Evolutionary conservation across 2,888 invertebrate species (phyloP), one percentile per base, ranked within the genome.

Genomic region (Deilephila porcellus): DNA sequence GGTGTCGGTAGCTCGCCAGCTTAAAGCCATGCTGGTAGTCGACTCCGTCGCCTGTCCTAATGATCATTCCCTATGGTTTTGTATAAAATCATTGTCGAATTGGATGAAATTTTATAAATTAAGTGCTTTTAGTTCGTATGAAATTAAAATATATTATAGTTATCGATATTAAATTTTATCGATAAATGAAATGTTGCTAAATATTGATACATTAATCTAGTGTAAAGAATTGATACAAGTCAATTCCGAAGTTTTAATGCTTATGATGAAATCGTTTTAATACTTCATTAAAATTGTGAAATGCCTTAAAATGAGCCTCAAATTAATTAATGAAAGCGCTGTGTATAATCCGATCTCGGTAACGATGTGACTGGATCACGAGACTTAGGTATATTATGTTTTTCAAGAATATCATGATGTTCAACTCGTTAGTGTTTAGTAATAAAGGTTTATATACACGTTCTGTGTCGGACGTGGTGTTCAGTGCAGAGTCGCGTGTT

Each of bases 51-150:
- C 45, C 45, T 45, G 19, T 11, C 25, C 20, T n/a, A 17, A 60
- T 29, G 17, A 67, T 67, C 67, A 67, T 67, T 67, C 67, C 64
- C 67, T 52, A 45, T 67, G 67, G 25, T 67, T 67, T 67, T 67
- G 67, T 67, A 67, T 25, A 67, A 67, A 67, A 67, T 67, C 67
- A 29, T 52, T 67, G 67, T 67, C 67, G 67, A 67, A 67, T 67
- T 67, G 20, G 67, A 67, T 67, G 67, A 67, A 67, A 67, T 67
- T 67, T 20, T 52, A 67, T 67, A 29, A 52, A 67, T 52, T 67
- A 67, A 67, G 67, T 52, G 67, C 67, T 67, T 67, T 67, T 67
- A 67, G 67, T 67, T 52, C 25, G 52, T 67, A 56, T 56, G n/a
- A 56, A 67, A 67, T 67, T 29, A 25, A 25, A 29, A 29, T 60